Conservation (phyloP, 2,113 vertebrate species). For the Microtus richardsoni region DNA sequence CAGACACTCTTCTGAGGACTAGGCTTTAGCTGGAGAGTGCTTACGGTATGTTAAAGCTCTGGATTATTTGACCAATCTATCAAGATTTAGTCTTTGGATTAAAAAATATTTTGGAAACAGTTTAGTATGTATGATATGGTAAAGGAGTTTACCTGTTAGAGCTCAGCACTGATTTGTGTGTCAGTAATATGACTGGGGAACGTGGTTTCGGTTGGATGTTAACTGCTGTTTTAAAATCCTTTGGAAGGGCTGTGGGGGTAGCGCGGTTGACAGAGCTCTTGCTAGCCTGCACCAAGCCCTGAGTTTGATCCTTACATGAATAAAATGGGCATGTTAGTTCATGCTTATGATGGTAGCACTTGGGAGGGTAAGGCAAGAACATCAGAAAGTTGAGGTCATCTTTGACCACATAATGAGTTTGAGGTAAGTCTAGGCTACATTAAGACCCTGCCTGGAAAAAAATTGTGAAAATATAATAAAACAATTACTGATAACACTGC, state of each 20-base stretch:
- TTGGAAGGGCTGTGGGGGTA: background rate
- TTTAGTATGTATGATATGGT: background rate
- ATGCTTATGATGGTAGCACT: background rate
- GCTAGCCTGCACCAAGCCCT: background rate
- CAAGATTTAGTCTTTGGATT: slow-evolving; percentile 20
- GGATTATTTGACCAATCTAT: background rate
- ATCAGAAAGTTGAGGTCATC: background rate
- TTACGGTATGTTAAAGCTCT: slow-evolving; percentile 23
- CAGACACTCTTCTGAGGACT: background rate
- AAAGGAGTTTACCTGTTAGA: slow-evolving; percentile 38
- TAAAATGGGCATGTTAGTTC: background rate
- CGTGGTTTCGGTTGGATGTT: slow-evolving; percentile 20
- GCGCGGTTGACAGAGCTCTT: background rate
- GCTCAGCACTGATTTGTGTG: slow-evolving; percentile 51
- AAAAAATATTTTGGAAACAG: slow-evolving; percentile 33
- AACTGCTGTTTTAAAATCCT: background rate
- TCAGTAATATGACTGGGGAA: slow-evolving; percentile 18
- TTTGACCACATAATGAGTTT: background rate
- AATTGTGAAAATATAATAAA: slow-evolving; percentile 37
- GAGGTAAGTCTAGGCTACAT: background rate
- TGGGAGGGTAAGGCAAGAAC: background rate
- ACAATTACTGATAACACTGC: slow-evolving; percentile 19
- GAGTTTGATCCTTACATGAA: background rate
- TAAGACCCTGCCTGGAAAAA: background rate
- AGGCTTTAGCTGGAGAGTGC: background rate